These are phyloP conservation scores for Syrmaticus mikado DNA, from an alignment of 2,113 vertebrate genomes.

Conservation along the genomic window DNA sequence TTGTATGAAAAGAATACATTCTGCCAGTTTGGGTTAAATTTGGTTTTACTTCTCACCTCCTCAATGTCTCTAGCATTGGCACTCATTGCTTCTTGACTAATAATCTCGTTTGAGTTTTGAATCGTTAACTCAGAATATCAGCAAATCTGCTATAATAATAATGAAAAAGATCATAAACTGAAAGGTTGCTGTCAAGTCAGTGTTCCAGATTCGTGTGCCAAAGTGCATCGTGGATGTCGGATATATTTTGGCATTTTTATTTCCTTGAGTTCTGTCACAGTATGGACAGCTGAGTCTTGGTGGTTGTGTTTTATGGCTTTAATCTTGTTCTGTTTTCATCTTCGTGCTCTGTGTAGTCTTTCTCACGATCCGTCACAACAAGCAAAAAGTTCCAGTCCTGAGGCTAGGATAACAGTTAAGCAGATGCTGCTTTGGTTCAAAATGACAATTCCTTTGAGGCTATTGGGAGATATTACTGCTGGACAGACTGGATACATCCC, in stretches of 20 bases:
- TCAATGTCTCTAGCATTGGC: background rate
- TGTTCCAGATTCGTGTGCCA: background rate
- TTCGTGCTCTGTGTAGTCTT: slow-evolving; percentile 69
- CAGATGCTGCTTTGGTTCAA: slow-evolving; percentile 76
- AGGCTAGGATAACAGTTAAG: slow-evolving; percentile 75
- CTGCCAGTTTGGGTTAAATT: background rate
- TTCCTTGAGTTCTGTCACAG: background rate
- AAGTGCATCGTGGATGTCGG: background rate
- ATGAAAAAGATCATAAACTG: background rate
- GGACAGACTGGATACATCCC: slow-evolving; percentile 35
- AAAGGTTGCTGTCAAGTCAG: background rate
- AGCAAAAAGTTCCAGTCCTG: slow-evolving; percentile 73
- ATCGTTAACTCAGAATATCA: background rate
- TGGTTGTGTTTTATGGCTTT: slow-evolving; percentile 15
- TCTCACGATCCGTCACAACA: slow-evolving; percentile 75
- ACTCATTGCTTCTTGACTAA: background rate
- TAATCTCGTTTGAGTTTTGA: background rate
- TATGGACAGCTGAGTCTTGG: background rate
- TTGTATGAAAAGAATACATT: background rate
- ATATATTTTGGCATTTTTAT: background rate
- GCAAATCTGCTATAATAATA: background rate
- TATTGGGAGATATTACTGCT: slow-evolving; percentile 42
- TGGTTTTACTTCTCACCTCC: background rate
- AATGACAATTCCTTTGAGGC: slow-evolving; percentile 76
- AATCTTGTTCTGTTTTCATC: slow-evolving; percentile 50